A percentile compares a stretch with the other conserved stretches of the same genome.
Evolutionary conservation across 2,113 vertebrate species (phyloP).

Genomic region (Phyllopteryx taeniolatus): DNA sequence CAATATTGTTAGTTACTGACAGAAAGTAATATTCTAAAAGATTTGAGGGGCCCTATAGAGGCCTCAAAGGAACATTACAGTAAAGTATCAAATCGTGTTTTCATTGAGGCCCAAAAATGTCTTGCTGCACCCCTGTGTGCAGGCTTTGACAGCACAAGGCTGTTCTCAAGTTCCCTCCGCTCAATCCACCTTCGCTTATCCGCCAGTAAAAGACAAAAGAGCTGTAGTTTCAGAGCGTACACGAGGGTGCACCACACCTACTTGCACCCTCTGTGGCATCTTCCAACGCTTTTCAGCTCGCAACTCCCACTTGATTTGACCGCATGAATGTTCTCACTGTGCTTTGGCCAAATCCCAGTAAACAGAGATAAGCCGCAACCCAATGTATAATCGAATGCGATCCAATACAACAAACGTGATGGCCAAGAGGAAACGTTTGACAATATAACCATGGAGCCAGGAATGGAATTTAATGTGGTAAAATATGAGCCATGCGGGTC

Average conservation of each 20-base stretch:
- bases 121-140: not conserved
- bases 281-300: conserved; percentile 13
- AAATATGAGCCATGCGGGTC: too few species aligned
- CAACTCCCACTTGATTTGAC: conserved; percentile 5
- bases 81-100: not conserved
- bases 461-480: too few species aligned
- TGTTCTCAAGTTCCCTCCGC: conserved; percentile 1
- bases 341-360: conserved; percentile 26
- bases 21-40: not conserved
- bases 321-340: conserved; percentile 4
- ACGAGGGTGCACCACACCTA: conserved; percentile 32
- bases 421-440: not conserved
- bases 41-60: not conserved
- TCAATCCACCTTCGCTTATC: not conserved
- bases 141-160: not conserved
- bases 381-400: not conserved
- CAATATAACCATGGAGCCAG: not conserved
- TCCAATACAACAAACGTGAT: not conserved
- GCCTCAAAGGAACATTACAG: not conserved
- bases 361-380: not conserved
- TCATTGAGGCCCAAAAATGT: conserved; percentile 7
- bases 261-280: conserved; percentile 4
- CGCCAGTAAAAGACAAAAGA: conserved; percentile 17
- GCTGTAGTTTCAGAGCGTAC: not conserved
- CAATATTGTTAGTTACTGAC: not conserved